Evolutionary conservation across 2,888 invertebrate species (phyloP).

Genomic region (Carterocephalus palaemon): DNA sequence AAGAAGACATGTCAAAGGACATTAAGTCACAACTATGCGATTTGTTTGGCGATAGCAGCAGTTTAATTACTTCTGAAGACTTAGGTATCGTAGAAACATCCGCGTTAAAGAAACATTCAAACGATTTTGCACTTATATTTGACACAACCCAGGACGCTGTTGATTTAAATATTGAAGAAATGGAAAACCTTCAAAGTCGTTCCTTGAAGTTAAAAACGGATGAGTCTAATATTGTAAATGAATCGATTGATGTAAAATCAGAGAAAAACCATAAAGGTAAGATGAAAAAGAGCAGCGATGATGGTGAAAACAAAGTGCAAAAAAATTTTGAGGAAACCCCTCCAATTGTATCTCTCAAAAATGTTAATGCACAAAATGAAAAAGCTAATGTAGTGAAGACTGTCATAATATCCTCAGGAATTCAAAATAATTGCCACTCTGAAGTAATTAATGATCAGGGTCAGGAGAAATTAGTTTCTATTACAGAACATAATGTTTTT

Average conservation of each 20-base stretch:
- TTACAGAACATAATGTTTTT: neutral
- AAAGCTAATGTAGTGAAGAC: conserved; percentile 47
- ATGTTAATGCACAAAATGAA: conserved; percentile 23
- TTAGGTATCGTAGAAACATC: conserved; percentile 44
- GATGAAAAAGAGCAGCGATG: conserved; percentile 1
- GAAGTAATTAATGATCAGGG: neutral
- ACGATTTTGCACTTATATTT: conserved; percentile 46
- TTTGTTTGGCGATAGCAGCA: conserved; percentile 65
- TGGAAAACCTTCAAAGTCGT: conserved; percentile 19
- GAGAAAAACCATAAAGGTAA: conserved; percentile 20
- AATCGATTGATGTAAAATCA: conserved; percentile 12
- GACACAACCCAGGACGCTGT: conserved; percentile 61
- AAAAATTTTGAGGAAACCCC: conserved; percentile 4
- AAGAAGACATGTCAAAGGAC: conserved; percentile 22
- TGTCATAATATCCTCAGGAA: conserved; percentile 55
- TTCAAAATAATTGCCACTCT: conserved; percentile 38
- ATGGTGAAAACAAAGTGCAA: conserved; percentile 14
- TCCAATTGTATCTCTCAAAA: conserved; percentile 7
- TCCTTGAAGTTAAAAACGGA: conserved; percentile 23
- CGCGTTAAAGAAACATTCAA: conserved; percentile 17
- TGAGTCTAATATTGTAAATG: conserved; percentile 21
- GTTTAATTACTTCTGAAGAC: conserved; percentile 68
- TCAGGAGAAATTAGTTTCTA: neutral
- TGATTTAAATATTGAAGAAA: conserved; percentile 38
- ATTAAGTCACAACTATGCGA: conserved; percentile 51